These are phyloP conservation scores for Sturmia bella DNA, from an alignment of 2,888 invertebrate genomes.

Conservation along the genomic window DNA sequence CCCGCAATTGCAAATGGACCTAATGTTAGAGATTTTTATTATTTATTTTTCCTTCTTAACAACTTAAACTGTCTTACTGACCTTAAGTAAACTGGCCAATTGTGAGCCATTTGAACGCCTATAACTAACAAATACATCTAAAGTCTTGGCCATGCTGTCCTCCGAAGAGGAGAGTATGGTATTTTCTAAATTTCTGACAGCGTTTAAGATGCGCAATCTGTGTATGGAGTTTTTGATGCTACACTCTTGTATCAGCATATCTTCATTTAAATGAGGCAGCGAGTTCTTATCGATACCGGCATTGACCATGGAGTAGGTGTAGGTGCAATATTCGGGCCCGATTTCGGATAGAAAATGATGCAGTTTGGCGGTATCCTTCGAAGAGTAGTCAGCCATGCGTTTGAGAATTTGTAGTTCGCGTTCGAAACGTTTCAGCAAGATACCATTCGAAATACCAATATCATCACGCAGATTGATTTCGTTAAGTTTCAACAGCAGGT, in stretches of 20 bases:
- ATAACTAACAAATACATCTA: constrained; percentile 99
- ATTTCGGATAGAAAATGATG: constrained; percentile 92
- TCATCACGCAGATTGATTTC: constrained; percentile 96
- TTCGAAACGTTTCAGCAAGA: constrained; percentile 95
- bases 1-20: constrained; percentile 96
- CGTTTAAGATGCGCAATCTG: constrained; percentile 93
- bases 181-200: constrained; percentile 86
- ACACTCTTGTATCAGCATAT: constrained; percentile 95
- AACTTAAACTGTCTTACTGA: constrained; percentile 52
- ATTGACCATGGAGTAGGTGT: constrained; percentile 97
- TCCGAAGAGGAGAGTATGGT: constrained; percentile 86
- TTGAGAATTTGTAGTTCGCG: constrained; percentile 96
- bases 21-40: constrained; percentile 50
- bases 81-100: constrained; percentile 94
- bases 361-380: constrained; percentile 94
- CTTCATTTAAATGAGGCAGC: constrained; percentile 92
- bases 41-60: neutral
- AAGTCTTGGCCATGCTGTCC: constrained; percentile 92
- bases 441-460: constrained; percentile 95
- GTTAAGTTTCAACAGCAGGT: constrained; percentile 94
- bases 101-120: constrained; percentile 98
- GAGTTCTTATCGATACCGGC: constrained; percentile 96
- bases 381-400: constrained; percentile 97
- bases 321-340: constrained; percentile 95
- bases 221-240: constrained; percentile 97